A percentile compares a stretch with the other conserved stretches of the same genome.
Conservation (phyloP, 2,888 invertebrate genomes). For the Lasioglossum morio region DNA sequence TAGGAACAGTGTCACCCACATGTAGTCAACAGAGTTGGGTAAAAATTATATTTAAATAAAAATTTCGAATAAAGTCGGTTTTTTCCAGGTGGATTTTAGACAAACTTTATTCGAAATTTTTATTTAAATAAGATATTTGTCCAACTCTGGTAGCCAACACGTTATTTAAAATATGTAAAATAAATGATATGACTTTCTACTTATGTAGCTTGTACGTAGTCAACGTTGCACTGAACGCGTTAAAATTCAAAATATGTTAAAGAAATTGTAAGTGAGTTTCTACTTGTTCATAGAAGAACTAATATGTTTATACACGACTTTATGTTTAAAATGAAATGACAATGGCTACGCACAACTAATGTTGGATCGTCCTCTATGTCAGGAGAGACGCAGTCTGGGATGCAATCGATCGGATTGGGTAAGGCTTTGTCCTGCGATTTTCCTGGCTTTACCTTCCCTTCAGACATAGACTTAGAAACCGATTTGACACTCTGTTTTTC, state of each 20-base stretch:
- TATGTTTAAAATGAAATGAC: slow-evolving; percentile 2
- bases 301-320: neutral
- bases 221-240: neutral
- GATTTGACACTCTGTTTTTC: slow-evolving; percentile 43
- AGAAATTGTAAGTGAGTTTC: neutral
- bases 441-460: slow-evolving; percentile 41
- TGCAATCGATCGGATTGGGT: slow-evolving; percentile 62
- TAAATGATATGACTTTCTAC: neutral
- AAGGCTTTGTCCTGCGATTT: slow-evolving; percentile 28
- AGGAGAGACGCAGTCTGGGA: slow-evolving; percentile 59
- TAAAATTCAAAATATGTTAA: neutral
- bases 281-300: neutral
- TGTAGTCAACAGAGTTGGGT: no score
- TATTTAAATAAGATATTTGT: no score
- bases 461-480: slow-evolving; percentile 42
- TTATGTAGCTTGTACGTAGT: neutral
- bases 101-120: no score
- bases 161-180: neutral
- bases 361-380: slow-evolving; percentile 61
- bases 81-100: no score
- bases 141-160: no score
- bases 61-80: no score
- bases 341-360: slow-evolving; percentile 66
- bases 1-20: neutral
- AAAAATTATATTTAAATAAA: no score